These are phyloP conservation scores for Pocillopora verrucosa DNA, from an alignment of 64 coral and sea anemone species.

Conservation along the genomic window DNA sequence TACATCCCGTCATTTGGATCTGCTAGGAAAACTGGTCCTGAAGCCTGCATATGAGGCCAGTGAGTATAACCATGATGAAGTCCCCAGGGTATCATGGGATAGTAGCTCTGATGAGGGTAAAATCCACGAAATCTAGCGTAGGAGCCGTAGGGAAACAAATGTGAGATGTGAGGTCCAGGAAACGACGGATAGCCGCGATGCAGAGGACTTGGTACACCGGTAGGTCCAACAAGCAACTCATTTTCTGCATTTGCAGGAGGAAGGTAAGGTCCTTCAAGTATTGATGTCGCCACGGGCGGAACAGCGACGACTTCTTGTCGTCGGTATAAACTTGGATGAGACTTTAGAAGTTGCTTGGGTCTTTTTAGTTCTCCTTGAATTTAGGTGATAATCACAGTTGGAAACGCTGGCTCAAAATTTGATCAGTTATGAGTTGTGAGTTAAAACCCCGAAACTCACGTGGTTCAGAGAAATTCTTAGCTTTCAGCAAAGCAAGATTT, in stretches of 20 bases:
- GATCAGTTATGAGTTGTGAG: too few relatives aligned
- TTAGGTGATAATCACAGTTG: not conserved
- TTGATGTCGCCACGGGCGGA: slow-evolving; percentile 69
- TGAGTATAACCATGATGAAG: slow-evolving; percentile 45
- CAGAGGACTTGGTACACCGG: slow-evolving; percentile 22
- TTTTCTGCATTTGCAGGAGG: slow-evolving; percentile 66
- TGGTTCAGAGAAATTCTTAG: too few relatives aligned
- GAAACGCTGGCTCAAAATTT: too few relatives aligned
- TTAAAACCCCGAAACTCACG: too few relatives aligned
- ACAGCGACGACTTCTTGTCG: slow-evolving; percentile 66
- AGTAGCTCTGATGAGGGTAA: slow-evolving; percentile 18
- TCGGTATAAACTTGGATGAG: not conserved
- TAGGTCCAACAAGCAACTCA: slow-evolving; percentile 56
- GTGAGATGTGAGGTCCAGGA: not conserved
- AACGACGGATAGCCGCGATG: slow-evolving; percentile 1
- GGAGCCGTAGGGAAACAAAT: not conserved
- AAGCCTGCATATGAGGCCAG: slow-evolving; percentile 68
- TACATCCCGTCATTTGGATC: slow-evolving; percentile 80
- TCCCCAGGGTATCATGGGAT: slow-evolving; percentile 45
- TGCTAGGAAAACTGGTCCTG: slow-evolving; percentile 56
- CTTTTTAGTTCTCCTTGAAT: not conserved
- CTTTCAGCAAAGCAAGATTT: too few relatives aligned
- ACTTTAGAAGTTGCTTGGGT: not conserved
- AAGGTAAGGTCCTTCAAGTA: slow-evolving; percentile 55
- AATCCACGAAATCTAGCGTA: not conserved